Base-by-base conservation (phyloP, 2,113 vertebrate species). In the Strix aluco region DNA sequence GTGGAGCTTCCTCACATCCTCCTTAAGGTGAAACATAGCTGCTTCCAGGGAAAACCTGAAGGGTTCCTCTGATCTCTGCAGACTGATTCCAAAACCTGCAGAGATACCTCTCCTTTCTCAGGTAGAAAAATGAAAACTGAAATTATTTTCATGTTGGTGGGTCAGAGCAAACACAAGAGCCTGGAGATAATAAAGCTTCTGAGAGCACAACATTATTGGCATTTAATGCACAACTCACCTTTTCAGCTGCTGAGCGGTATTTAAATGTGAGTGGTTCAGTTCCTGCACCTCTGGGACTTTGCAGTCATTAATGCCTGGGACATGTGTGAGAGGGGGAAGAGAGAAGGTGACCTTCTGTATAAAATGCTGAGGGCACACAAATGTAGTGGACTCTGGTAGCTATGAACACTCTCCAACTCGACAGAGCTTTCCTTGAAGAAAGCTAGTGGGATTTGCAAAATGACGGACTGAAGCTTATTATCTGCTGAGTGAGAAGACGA, bases 1-100 rank as follows among this genome's bases (percentile, higher is more conserved):
- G 1, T 1, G 10, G 82, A 62, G 63, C n/a, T 66, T 77, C 46
- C 67, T 55, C 0, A 0, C 30, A 29, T 62, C 12, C 10, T 86
- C 11, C 32, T n/a, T 23, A 29, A 38, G 47, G 9, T 32, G 36
- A 44, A 72, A 27, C 15, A 19, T 13, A 3, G 2, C 47, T 63
- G 42, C 55, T 59, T 30, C 63, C 38, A 23, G 73, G 40, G 52
- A 65, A 85, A 92, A 62, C 34, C 30, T 15, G 14, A 36, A 36
- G 17, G 38, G 11, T 67, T 90, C 47, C 57, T 79, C 57, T 59
- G 21, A 23, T 86, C 15, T 32, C 10, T 8, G 13, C 40, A 51
- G 38, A 57, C 42, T 67, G 22, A 36, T 91, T 58, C 32, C 54
- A 88, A 71, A 81, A 58, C 36, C 40, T 36, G 10, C 52, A 66